Evolutionary conservation across 1,140 invertebrate species (phyloP), one percentile per base, ranked within the genome.

Genomic region (Dendrolimus punctatus): DNA sequence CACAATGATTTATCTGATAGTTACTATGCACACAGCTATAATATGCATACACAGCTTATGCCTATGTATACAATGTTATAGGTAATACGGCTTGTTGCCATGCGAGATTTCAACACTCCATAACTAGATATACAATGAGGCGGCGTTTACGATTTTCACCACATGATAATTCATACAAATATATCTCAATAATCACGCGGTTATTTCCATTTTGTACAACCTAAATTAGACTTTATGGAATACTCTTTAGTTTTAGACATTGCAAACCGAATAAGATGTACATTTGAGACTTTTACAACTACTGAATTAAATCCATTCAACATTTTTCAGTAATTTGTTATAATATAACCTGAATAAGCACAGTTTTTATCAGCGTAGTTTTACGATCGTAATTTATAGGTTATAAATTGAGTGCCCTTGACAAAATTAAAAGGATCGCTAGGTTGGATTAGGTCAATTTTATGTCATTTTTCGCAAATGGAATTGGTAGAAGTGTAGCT

Each of bases 11-110:
- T 69, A 74, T 79, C 73, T 70, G 65, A 68, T 66, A 75, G 62
- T 66, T 66, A 74, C 62, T 73, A 68, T 73, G 65, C 70, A 56
- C 57, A 60, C 46, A 62, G 51, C 40, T 51, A 53, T 52, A 64
- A 44, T 52, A 62, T 46, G 41, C 47, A 62, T 55, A 51, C 58
- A 54, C 56, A 23, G 39, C 23, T 50, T 61, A 66, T 51, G 51
- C 49, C 55, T 68, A 57, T 63, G 63, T 65, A 64, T 62, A 77
- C 68, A 72, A 62, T 62, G 55, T 75, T 81, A 75, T 83, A 75
- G 73, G 76, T 75, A 76, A 73, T 62, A 70, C 59, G 55, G 64
- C 71, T 73, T 83, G 80, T 83, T 83, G 78, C 80, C 80, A 83
- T 78, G 80, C 76, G 62, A 79, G 73, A 78, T 75, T 80, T 68